Conservation (phyloP, 2,888 invertebrate species). For the Tortricodes alternella region DNA sequence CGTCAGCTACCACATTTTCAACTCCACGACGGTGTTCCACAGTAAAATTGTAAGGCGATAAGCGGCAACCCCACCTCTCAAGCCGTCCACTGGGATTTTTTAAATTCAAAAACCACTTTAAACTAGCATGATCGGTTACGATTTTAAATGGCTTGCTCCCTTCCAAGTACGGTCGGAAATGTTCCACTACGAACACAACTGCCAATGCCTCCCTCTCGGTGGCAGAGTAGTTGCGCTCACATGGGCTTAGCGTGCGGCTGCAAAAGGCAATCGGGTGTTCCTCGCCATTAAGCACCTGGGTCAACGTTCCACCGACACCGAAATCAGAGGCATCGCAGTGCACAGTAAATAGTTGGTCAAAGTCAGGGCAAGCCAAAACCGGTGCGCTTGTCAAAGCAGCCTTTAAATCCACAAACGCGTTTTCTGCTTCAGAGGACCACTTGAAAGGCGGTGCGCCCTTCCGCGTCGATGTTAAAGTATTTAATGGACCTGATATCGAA, state of each 20-base stretch:
- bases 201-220: background rate
- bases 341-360: background rate
- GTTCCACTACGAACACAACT: background rate
- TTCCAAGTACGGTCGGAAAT: background rate
- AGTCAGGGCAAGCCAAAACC: background rate
- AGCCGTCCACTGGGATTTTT: background rate
- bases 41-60: background rate
- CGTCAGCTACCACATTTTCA: background rate
- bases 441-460: background rate
- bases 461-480: background rate
- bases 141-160: background rate
- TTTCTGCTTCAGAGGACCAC: background rate
- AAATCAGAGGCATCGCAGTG: background rate
- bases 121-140: background rate
- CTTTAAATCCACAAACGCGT: background rate
- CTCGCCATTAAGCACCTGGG: background rate
- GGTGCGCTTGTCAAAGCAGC: background rate
- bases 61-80: background rate
- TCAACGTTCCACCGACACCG: background rate
- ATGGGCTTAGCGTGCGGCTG: background rate
- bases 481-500: too few relatives aligned
- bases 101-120: background rate
- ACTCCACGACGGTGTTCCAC: background rate
- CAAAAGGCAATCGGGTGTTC: background rate
- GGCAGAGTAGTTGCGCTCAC: background rate